These are phyloP conservation scores for Ligdia adustata DNA, from an alignment of 2,888 invertebrate species.

Conservation along the genomic window DNA sequence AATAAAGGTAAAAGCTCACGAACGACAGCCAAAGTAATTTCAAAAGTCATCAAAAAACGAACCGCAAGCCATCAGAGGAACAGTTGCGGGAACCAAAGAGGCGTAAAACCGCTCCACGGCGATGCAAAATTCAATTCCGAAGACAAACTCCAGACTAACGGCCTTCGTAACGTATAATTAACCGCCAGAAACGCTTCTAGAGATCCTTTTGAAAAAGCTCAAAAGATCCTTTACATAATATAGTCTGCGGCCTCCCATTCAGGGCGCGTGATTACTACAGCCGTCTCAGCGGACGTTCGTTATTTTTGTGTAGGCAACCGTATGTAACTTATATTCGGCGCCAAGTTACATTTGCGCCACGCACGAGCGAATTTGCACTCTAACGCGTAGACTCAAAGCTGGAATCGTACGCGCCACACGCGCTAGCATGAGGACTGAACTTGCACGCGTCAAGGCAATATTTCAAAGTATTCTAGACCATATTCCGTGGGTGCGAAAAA, in stretches of 20 bases:
- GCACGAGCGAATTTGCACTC: constrained; percentile 40
- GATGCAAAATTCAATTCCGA: constrained; percentile 46
- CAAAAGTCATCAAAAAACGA: constrained; percentile 41
- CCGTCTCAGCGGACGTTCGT: constrained; percentile 71
- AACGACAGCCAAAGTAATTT: constrained; percentile 29
- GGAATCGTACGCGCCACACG: constrained; percentile 25
- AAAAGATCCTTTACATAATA: constrained; percentile 76
- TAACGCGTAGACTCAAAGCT: constrained; percentile 35
- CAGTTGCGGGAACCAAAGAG: constrained; percentile 37
- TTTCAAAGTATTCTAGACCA: constrained; percentile 52
- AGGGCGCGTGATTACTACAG: constrained; percentile 68
- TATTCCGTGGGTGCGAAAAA: constrained; percentile 51
- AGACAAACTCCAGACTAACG: constrained; percentile 54
- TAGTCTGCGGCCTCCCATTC: constrained; percentile 67
- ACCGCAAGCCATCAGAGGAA: constrained; percentile 41
- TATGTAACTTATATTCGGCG: constrained; percentile 64
- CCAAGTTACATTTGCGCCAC: constrained; percentile 44
- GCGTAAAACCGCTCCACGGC: constrained; percentile 49
- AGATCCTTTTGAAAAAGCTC: constrained; percentile 68
- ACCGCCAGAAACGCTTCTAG: constrained; percentile 64
- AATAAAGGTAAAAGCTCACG: constrained; percentile 25
- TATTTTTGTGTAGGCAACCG: constrained; percentile 83
- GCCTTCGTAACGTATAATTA: constrained; percentile 66
- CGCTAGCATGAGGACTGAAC: constrained; percentile 24
- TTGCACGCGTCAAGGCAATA: constrained; percentile 51